A percentile compares a stretch with the other conserved stretches of the same genome.
Conservation (phyloP, 2,797 vertebrate genomes). For the Balearica regulorum region DNA sequence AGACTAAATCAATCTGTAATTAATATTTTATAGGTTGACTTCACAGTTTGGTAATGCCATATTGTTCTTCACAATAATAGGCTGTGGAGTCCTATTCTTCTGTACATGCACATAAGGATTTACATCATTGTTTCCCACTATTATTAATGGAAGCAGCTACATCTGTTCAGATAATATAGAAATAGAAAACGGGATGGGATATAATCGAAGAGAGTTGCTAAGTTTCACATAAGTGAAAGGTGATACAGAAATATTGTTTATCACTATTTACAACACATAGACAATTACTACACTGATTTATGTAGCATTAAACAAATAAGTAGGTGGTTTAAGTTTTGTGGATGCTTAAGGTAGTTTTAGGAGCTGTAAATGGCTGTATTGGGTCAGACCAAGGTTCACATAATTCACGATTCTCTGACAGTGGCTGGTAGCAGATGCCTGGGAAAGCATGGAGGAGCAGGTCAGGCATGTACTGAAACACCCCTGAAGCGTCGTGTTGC, state of each 20-base stretch:
- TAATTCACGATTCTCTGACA: not conserved
- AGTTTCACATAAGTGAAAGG: not conserved
- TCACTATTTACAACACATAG: not conserved
- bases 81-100: not conserved
- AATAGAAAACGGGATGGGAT: not conserved
- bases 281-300: not conserved
- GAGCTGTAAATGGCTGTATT: not conserved
- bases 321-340: not conserved
- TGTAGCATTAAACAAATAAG: not conserved
- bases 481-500: not conserved
- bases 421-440: not conserved
- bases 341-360: not conserved
- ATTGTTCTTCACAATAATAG: not conserved
- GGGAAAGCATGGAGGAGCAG: not conserved
- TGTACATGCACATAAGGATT: not conserved
- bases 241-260: not conserved
- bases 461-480: not conserved
- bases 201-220: not conserved
- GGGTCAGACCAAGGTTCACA: not conserved
- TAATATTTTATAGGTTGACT: conserved; percentile 71
- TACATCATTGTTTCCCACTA: not conserved
- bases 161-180: not conserved
- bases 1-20: conserved; percentile 70
- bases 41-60: conserved; percentile 20
- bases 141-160: not conserved